Base-by-base conservation (phyloP, 2,797 vertebrate genomes). In the Poeciliopsis gracilis region DNA sequence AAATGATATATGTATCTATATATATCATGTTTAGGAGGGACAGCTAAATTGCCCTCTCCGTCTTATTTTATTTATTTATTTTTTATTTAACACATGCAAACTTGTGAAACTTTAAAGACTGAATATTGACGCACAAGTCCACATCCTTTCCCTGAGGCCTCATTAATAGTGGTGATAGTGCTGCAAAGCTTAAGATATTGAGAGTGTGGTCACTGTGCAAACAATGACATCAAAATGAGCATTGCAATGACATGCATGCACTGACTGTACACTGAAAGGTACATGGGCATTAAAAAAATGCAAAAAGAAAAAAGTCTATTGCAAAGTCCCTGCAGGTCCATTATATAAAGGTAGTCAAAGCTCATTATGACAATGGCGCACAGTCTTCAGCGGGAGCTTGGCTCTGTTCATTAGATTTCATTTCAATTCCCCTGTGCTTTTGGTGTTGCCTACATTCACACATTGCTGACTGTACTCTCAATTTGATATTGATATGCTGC, bases 91-190 rank as follows among this genome's bases (percentile, higher is more conserved):
- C 61, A 78, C 70, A 67, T 7, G 69, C 76, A 84, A 45, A 77
- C 72, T 75, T 75, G 46, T 84, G 77, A 71, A 74, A 86, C 82
- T 89, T 92, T 87, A 85, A 90, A 90, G 86, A 75, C 77, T 83
- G 71, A 83, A 82, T 81, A 85, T 85, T 86, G 87, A 93, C 84
- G 89, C 89, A 92, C 88, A 92, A 89, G 84, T 87, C 75, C 59
- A 47, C 78, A 77, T 91, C 85, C 78, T 84, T 92, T 94, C 94
- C 93, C 93, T 92, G 87, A 90, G 93, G 95, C 89, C 94, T 94
- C 92, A 94, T 95, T 95, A 94, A 90, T 88, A 87, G 89, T 77
- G 87, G 84, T 86, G 86, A 88, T 82, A 88, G 75, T 59, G 84
- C 75, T 72, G 82, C 90, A 90, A 84, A 84, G 82, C 83, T 84